These are phyloP conservation scores for Drosophila borealis DNA, from an alignment of 2,888 invertebrate species.

Conservation along the genomic window DNA sequence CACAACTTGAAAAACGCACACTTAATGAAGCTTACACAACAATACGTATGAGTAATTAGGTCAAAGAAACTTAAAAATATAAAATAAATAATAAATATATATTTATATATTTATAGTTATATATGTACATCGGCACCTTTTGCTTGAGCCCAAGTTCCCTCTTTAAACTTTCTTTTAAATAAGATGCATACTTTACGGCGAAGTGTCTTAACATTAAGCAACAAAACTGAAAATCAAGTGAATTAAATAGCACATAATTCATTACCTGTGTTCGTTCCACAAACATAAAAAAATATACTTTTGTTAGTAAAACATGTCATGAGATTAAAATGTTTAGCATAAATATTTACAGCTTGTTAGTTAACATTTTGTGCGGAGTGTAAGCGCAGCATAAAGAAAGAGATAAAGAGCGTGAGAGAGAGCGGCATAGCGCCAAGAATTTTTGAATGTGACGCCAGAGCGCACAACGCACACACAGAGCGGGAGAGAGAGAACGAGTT, in stretches of 20 bases:
- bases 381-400: conserved; percentile 1
- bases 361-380: conserved; percentile 24
- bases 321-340: too few species aligned
- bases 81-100: neutral
- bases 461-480: neutral
- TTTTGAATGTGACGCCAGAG: conserved; percentile 14
- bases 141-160: neutral
- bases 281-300: too few species aligned
- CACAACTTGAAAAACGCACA: neutral
- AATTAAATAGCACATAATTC: neutral
- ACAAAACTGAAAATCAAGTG: neutral
- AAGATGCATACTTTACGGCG: conserved; percentile 28
- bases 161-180: neutral
- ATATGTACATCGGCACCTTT: neutral
- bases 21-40: neutral
- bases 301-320: too few species aligned
- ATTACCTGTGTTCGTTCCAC: too few species aligned
- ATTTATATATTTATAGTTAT: neutral
- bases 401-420: conserved; percentile 7
- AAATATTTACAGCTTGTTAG: neutral
- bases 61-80: neutral
- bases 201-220: neutral
- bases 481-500: conserved; percentile 1
- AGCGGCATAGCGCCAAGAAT: conserved; percentile 25
- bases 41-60: conserved; percentile 1